Percentiles rank a stretch among this genome's conserved stretches.
These are phyloP conservation scores for Musca vetustissima DNA, from an alignment of 1,140 invertebrate species.

Conservation along the genomic window DNA sequence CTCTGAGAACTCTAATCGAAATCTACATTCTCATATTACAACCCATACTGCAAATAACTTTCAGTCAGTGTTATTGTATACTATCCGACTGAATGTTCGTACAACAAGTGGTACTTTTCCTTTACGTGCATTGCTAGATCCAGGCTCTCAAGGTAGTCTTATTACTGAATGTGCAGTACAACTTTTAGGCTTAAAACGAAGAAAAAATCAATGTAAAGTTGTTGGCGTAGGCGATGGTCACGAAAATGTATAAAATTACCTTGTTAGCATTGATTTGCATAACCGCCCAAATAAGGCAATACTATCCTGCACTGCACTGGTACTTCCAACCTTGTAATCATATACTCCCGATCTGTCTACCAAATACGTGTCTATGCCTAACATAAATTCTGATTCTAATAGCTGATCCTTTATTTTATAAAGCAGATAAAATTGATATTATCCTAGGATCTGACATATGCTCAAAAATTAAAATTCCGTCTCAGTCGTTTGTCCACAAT, in stretches of 20 bases:
- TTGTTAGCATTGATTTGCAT: neutral
- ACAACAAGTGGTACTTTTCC: neutral
- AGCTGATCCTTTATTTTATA: too few species aligned
- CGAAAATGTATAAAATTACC: neutral
- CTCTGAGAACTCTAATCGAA: neutral
- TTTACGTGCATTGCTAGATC: constrained; percentile 10
- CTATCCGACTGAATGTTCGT: neutral
- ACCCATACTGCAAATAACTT: neutral
- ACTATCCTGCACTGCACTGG: neutral
- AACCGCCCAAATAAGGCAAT: neutral
- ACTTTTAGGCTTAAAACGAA: neutral
- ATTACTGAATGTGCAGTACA: neutral
- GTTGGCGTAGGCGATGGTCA: neutral
- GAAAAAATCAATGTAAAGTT: neutral
- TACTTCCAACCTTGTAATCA: too few species aligned
- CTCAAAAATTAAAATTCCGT: too few species aligned
- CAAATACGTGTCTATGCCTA: too few species aligned
- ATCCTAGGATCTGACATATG: too few species aligned
- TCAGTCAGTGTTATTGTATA: neutral
- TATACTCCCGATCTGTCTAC: too few species aligned
- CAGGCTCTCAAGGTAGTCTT: constrained; percentile 4
- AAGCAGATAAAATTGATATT: too few species aligned
- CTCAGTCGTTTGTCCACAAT: too few species aligned
- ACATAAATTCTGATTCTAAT: too few species aligned
- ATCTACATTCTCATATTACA: too few species aligned